Conservation (phyloP, 2,797 vertebrate species). For the Margarornis squamiger region DNA sequence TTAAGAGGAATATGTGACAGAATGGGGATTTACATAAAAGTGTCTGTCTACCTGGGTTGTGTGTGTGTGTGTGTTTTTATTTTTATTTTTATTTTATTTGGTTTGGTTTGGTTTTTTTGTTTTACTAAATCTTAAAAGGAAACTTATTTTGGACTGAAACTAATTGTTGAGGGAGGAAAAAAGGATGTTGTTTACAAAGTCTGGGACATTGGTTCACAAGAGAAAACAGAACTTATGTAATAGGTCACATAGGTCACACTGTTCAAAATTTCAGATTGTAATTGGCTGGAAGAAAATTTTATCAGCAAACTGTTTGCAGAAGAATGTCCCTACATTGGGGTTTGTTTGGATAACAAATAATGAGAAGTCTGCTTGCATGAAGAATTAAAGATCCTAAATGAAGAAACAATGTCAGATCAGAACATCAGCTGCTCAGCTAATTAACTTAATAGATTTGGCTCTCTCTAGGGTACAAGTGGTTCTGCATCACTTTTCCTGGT, state of each 20-base stretch:
- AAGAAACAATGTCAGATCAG: background rate
- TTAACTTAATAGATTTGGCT: constrained; percentile 28
- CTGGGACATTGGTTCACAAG: background rate
- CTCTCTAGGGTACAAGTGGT: background rate
- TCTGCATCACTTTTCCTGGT: background rate
- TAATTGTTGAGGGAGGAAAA: background rate
- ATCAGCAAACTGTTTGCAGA: background rate
- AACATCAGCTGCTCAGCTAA: constrained; percentile 7
- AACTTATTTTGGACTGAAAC: background rate
- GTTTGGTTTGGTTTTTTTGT: background rate
- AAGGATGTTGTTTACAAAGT: constrained; percentile 1
- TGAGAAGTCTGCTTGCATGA: background rate
- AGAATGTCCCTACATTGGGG: background rate
- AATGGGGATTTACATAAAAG: background rate
- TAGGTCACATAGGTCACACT: background rate
- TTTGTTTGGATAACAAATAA: constrained; percentile 20
- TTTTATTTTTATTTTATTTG: background rate
- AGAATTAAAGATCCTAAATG: background rate
- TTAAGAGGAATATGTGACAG: background rate
- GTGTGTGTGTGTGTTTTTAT: background rate
- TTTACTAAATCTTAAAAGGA: background rate
- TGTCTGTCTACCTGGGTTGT: background rate
- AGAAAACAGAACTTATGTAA: background rate
- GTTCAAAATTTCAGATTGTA: background rate
- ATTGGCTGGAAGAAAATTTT: background rate